Evolutionary conservation across 2,888 invertebrate genomes (phyloP).

Genomic region (Ormyrus nitidulus): DNA sequence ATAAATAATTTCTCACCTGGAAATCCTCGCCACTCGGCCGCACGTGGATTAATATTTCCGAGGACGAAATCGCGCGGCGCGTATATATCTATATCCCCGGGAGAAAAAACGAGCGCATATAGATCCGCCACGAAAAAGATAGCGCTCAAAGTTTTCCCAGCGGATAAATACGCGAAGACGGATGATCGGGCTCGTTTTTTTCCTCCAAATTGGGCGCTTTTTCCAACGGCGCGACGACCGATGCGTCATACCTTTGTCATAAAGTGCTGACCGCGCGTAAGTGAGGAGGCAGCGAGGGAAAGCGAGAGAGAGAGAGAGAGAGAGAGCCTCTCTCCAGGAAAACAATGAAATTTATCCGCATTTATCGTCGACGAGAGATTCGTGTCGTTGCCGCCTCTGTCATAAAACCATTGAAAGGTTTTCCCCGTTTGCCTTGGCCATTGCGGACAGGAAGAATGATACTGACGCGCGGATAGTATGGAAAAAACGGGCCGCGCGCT

Average conservation of each 20-base stretch:
- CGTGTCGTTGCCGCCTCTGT: conserved; percentile 22
- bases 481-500: too few relatives aligned
- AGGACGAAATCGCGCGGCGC: not conserved
- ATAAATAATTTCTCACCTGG: too few relatives aligned
- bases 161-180: conserved; percentile 48
- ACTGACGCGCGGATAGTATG: too few relatives aligned
- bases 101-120: conserved; percentile 1
- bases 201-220: conserved; percentile 26
- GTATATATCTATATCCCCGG: not conserved
- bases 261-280: conserved; percentile 50
- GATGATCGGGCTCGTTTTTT: conserved; percentile 19
- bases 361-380: conserved; percentile 55
- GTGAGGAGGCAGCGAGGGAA: not conserved
- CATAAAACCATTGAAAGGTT: conserved; percentile 40
- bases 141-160: conserved; percentile 9
- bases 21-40: too few relatives aligned
- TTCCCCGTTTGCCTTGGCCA: conserved; percentile 12
- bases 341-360: conserved; percentile 56
- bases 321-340: conserved; percentile 19
- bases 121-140: not conserved
- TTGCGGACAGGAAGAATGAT: too few relatives aligned
- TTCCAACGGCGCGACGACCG: conserved; percentile 12
- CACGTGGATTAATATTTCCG: too few relatives aligned
- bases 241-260: conserved; percentile 54
- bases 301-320: not conserved